Evolutionary conservation across 23 tunicate species (phyloP), one percentile per base, ranked within the genome.

Genomic region (Halocynthia aurantium): DNA sequence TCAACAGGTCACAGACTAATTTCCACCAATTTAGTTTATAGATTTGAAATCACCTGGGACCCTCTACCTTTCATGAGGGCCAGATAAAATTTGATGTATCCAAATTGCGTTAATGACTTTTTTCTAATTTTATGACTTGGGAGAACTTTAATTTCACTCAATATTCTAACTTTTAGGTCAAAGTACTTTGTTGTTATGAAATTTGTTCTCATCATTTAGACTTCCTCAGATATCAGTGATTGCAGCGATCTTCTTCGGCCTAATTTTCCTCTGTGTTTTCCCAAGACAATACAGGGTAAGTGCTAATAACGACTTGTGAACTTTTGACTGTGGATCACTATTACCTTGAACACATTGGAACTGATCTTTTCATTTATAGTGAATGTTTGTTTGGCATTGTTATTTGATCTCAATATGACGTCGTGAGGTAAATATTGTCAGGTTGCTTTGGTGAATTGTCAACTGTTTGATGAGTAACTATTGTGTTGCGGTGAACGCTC

Each of bases 271-370:
- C 15, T 87, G 72, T 5, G 19, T 82, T 51, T 8, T 87, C 6
- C 81, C 80, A 40, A 50, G 73, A 17, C 81, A 81, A 9, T 87
- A 82, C 56, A 70, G 93, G 73, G 93, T 87, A 62, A 72, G 90
- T 62, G 2, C 8, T 51, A 52, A 68, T 15, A 31, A 31, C 4
- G 44, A 31, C 44, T 31, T 68, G 22, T 18, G 22, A 11, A 68
- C 63, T 58, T 13, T n/a, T n/a, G 63, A 13, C 15, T n/a, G 17
- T 58, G 63, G 2, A n/a, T 2, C 17, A n/a, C 17, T 15, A 13
- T 58, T 58, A n/a, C n/a, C 2, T 58, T 58, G 63, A 58, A 58
- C 15, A 58, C 17, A 15, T 58, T 13, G 15, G 17, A 10, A 58
- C 63, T 58, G 63, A 58, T 58, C 15, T 58, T n/a, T 58, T 58